phyloP scores from a whole-genome alignment of 2,113 vertebrate species.

The Hippocampus guttulatus region DNA sequence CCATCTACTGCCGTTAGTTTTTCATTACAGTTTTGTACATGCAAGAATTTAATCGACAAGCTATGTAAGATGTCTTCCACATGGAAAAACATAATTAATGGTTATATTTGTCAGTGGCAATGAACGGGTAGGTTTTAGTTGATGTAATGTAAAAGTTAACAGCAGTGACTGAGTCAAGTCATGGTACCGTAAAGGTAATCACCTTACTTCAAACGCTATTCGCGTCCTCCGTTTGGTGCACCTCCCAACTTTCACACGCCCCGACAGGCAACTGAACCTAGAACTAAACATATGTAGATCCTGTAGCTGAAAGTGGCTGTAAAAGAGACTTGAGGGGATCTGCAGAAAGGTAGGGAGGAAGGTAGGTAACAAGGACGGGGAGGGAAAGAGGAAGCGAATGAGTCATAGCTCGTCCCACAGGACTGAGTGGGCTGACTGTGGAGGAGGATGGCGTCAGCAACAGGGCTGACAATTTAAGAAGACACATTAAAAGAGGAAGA shows the following conservation, averaged over 20 bases:
- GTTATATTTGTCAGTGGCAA: too few relatives aligned
- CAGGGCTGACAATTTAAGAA: constrained; percentile 67
- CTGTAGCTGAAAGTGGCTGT: constrained; percentile 13
- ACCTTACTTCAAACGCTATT: background rate
- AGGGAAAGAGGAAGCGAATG: constrained; percentile 63
- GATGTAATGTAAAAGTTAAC: too few relatives aligned
- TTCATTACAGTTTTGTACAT: too few relatives aligned
- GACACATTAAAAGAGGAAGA: constrained; percentile 64
- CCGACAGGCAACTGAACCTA: background rate
- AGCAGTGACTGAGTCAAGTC: background rate
- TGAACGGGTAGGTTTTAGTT: too few relatives aligned
- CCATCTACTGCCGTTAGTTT: too few relatives aligned
- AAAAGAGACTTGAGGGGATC: constrained; percentile 37
- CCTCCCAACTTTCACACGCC: background rate
- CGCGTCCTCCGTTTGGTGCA: background rate
- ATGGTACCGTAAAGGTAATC: background rate
- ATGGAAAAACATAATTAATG: too few relatives aligned
- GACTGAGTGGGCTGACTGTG: constrained; percentile 71
- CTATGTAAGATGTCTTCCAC: too few relatives aligned
- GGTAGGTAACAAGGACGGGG: constrained; percentile 54
- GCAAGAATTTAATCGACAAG: too few relatives aligned
- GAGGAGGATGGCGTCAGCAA: constrained; percentile 75
- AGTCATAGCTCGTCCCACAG: constrained; percentile 77
- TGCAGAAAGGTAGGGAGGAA: constrained; percentile 53
- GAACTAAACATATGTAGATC: constrained; percentile 33